Conservation (phyloP, 2,113 vertebrate genomes). For the Leptobrachium leishanense region DNA sequence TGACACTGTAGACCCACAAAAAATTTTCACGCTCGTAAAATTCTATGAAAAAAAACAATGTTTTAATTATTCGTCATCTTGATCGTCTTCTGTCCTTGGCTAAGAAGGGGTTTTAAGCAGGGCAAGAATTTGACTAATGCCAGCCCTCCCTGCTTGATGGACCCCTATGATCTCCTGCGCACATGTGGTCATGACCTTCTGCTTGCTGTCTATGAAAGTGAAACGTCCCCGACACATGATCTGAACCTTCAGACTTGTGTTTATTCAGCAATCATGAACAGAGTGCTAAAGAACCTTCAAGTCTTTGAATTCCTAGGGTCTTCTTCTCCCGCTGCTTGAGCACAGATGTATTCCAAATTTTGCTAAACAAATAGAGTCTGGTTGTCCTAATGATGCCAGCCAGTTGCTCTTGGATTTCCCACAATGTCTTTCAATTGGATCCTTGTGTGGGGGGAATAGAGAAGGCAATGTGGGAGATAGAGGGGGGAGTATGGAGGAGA, state of each 20-base stretch:
- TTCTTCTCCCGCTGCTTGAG: background rate
- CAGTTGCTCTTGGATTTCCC: no score
- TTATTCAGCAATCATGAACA: slow-evolving; percentile 37
- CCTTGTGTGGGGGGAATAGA: no score
- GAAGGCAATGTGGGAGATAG: no score
- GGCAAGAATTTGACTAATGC: slow-evolving; percentile 29
- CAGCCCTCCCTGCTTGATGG: slow-evolving; percentile 8
- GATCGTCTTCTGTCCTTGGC: background rate
- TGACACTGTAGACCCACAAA: no score
- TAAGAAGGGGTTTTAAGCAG: background rate
- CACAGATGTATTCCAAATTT: background rate
- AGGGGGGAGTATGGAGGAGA: no score
- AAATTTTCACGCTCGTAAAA: slow-evolving; percentile 20
- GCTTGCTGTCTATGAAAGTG: slow-evolving; percentile 30
- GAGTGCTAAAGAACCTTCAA: background rate
- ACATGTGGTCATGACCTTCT: slow-evolving; percentile 41
- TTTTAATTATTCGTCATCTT: slow-evolving; percentile 24
- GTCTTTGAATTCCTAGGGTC: slow-evolving; percentile 3
- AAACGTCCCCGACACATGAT: slow-evolving; percentile 31
- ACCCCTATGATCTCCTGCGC: slow-evolving; percentile 19
- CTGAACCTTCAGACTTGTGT: slow-evolving; percentile 22
- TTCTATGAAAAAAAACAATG: background rate
- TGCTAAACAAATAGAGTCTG: no score
- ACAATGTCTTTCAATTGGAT: no score
- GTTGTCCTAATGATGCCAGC: no score